Conservation (phyloP, 2,888 invertebrate species). For the Ophion ventricosus region DNA sequence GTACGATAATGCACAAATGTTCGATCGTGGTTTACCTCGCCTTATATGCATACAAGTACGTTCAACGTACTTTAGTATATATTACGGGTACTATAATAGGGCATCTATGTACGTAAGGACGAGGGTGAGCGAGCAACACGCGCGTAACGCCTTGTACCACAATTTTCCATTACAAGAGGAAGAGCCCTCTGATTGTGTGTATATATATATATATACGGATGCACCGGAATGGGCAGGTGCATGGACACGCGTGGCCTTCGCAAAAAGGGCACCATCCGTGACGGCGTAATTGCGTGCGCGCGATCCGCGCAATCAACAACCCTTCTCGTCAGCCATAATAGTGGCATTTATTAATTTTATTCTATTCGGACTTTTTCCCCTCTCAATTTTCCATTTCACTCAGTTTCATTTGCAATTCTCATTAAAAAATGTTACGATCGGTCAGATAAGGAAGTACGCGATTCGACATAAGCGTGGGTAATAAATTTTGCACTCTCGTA, state of each 20-base stretch:
- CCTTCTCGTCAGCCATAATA: slow-evolving; percentile 21
- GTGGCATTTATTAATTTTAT: slow-evolving; percentile 9
- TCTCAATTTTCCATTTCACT: background rate
- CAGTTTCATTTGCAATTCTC: background rate
- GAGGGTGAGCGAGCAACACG: slow-evolving; percentile 15
- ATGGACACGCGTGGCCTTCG: slow-evolving; percentile 41
- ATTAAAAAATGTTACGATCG: background rate
- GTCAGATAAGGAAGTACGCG: background rate
- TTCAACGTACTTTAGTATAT: slow-evolving; percentile 3
- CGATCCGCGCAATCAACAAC: slow-evolving; percentile 53
- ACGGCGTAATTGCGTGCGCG: slow-evolving; percentile 62
- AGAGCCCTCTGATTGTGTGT: background rate
- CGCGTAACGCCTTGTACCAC: slow-evolving; percentile 5
- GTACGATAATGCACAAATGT: slow-evolving; percentile 43
- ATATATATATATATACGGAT: background rate
- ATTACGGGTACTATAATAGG: slow-evolving; percentile 20
- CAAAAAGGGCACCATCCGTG: slow-evolving; percentile 55
- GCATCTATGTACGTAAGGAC: slow-evolving; percentile 8
- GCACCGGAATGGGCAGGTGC: slow-evolving; percentile 51
- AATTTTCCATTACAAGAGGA: slow-evolving; percentile 36
- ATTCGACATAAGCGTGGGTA: background rate
- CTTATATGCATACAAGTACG: slow-evolving; percentile 47
- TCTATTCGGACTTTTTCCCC: background rate
- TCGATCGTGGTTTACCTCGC: slow-evolving; percentile 33
- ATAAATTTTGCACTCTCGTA: background rate